These are phyloP conservation scores for Drosophila leonis DNA, from an alignment of 2,888 invertebrate species.

Conservation along the genomic window DNA sequence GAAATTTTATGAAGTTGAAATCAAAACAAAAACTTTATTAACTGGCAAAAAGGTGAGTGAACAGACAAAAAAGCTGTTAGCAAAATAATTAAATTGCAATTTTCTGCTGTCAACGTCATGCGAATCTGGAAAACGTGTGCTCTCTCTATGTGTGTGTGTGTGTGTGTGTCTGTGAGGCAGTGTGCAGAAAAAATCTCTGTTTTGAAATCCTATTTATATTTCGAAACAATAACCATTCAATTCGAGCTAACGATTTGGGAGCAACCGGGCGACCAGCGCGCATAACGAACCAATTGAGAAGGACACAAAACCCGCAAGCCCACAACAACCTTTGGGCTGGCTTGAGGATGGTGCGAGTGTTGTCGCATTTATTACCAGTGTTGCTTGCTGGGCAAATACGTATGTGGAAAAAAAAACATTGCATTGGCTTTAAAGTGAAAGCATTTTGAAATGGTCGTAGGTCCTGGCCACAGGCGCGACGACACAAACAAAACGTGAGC, in stretches of 20 bases:
- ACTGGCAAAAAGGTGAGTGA: constrained; percentile 37
- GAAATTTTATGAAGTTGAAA: constrained; percentile 36
- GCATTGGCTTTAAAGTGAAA: constrained; percentile 71
- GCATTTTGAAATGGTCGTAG: constrained; percentile 61
- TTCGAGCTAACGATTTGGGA: constrained; percentile 76
- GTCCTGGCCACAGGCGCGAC: constrained; percentile 76
- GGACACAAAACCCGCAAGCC: constrained; percentile 35
- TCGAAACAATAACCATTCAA: constrained; percentile 81
- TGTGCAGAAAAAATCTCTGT: constrained; percentile 64
- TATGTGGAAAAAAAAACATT: constrained; percentile 53
- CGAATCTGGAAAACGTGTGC: not conserved
- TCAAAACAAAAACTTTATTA: constrained; percentile 41
- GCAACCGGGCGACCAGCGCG: constrained; percentile 37
- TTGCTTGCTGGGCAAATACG: constrained; percentile 30
- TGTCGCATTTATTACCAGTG: constrained; percentile 78
- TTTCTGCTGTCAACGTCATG: constrained; percentile 63
- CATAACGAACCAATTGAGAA: constrained; percentile 79
- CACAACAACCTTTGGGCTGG: not conserved
- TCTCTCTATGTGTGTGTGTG: not conserved
- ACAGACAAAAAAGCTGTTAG: constrained; percentile 20
- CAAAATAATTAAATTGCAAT: constrained; percentile 73
- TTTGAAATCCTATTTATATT: constrained; percentile 79
- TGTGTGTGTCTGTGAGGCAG: not conserved
- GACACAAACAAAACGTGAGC: constrained; percentile 79
- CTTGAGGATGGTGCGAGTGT: constrained; percentile 35